These are phyloP conservation scores for Tyrophagus putrescentiae DNA, from an alignment of 1,140 invertebrate genomes.

Conservation along the genomic window DNA sequence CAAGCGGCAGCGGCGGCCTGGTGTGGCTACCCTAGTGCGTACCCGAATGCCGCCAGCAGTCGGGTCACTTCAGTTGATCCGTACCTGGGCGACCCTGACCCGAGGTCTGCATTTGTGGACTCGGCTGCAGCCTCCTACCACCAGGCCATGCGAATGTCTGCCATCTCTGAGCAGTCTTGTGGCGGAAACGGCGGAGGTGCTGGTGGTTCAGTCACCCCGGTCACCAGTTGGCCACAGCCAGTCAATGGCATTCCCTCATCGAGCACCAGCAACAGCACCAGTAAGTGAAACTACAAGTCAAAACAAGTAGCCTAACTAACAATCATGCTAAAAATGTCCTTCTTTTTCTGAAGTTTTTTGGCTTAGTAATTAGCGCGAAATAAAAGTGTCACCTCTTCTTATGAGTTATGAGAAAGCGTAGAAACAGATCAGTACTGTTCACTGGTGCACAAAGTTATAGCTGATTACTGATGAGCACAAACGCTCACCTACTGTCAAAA, in stretches of 20 bases:
- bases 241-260: background rate
- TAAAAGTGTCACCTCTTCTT: background rate
- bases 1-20: conserved; percentile 17
- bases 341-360: no score
- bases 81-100: conserved; percentile 4
- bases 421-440: no score
- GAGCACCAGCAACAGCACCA: background rate
- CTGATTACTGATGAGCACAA: no score
- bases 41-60: background rate
- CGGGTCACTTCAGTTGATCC: conserved; percentile 7
- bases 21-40: conserved; percentile 17
- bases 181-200: background rate
- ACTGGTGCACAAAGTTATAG: background rate
- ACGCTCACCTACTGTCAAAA: background rate
- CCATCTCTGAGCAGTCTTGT: conserved; percentile 1
- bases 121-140: background rate
- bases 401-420: conserved; percentile 6
- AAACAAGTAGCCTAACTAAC: no score
- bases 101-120: conserved; percentile 8
- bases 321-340: no score
- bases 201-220: background rate
- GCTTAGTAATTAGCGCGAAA: background rate
- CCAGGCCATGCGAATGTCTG: conserved; percentile 4
- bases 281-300: no score
- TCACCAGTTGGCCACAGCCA: background rate